A percentile compares a stretch with the other conserved stretches of the same genome.
Evolutionary conservation across 2,888 invertebrate species (phyloP).

Genomic region (Caenorhabditis panamensis): DNA sequence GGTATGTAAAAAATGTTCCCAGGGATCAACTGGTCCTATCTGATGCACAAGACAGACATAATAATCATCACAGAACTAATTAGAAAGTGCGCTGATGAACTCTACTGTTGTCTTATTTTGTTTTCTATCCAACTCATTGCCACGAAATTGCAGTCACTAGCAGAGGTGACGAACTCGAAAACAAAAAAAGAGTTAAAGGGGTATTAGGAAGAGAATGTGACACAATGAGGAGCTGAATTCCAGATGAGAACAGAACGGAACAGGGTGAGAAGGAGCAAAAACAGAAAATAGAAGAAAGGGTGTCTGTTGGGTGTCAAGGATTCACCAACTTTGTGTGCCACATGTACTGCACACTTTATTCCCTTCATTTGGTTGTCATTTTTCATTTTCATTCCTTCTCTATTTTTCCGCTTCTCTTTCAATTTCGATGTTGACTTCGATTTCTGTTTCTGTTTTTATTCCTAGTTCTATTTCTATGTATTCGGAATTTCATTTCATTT

Average conservation of each 20-base stretch:
- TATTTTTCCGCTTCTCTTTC: neutral
- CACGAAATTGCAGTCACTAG: slow-evolving; percentile 11
- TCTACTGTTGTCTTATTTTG: neutral
- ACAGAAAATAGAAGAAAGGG: neutral
- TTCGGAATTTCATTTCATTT: neutral
- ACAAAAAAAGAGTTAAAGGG: slow-evolving; percentile 42
- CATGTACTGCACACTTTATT: too few relatives aligned
- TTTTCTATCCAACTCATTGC: neutral
- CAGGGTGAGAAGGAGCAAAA: neutral
- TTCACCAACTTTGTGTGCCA: slow-evolving; percentile 4
- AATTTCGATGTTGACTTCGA: neutral
- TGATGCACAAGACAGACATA: slow-evolving; percentile 10
- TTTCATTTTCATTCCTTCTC: neutral
- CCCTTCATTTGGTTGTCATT: neutral
- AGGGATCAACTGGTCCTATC: neutral
- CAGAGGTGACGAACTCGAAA: slow-evolving; percentile 14
- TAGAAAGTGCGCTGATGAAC: neutral
- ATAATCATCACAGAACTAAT: slow-evolving; percentile 4
- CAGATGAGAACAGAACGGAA: slow-evolving; percentile 23
- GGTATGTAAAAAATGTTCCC: too few relatives aligned
- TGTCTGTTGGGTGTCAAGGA: neutral
- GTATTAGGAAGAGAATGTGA: slow-evolving; percentile 39
- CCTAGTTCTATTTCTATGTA: too few relatives aligned
- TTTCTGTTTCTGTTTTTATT: neutral
- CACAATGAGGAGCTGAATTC: slow-evolving; percentile 40